These are phyloP conservation scores for Erebia ligea DNA, from an alignment of 2,888 invertebrate species.

Conservation along the genomic window DNA sequence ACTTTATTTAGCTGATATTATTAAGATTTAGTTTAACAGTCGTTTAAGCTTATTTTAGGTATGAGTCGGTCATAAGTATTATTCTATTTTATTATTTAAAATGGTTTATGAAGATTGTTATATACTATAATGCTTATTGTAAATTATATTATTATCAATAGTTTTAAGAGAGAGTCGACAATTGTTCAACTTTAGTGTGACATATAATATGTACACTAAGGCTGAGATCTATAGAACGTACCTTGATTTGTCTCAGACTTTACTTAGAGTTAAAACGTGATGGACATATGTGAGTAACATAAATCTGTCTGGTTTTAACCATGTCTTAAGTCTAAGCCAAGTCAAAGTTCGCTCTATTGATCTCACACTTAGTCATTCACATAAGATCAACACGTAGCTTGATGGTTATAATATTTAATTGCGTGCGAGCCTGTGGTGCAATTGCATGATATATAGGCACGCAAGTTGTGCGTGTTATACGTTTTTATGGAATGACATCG, in stretches of 20 bases:
- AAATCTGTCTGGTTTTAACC: too few species aligned
- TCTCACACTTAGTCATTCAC: neutral
- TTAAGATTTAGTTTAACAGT: constrained; percentile 68
- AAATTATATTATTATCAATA: neutral
- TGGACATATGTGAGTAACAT: too few species aligned
- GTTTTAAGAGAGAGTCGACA: constrained; percentile 18
- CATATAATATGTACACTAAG: too few species aligned
- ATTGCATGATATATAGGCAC: neutral
- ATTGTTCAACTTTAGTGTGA: constrained; percentile 1
- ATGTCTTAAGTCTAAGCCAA: too few species aligned
- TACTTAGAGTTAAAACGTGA: too few species aligned
- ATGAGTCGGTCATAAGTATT: constrained; percentile 73
- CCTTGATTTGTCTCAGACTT: too few species aligned
- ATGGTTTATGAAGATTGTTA: constrained; percentile 18
- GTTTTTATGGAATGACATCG: neutral
- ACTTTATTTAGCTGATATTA: constrained; percentile 65
- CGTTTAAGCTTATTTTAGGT: constrained; percentile 54
- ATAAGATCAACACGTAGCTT: neutral
- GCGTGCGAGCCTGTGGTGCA: neutral
- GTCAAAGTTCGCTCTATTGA: too few species aligned
- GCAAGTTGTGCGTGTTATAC: neutral
- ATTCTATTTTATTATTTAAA: constrained; percentile 38
- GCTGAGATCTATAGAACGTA: too few species aligned
- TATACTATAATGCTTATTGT: constrained; percentile 6
- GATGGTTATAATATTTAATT: neutral